Base-by-base conservation (phyloP, 1,140 invertebrate species). In the Zaprionus kolodkinae region DNA sequence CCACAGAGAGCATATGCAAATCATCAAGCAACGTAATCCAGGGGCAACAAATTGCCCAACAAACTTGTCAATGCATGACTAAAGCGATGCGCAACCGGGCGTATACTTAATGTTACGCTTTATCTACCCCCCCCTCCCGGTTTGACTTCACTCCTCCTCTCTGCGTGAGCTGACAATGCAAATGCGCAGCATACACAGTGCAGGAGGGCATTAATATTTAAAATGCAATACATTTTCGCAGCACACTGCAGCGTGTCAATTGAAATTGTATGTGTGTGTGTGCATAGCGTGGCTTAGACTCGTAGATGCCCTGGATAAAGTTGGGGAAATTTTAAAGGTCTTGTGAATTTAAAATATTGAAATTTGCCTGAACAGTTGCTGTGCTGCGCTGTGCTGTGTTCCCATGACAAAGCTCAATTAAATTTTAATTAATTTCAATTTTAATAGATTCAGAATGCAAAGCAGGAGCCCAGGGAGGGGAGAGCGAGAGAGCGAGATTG, bases 71-170 rank as follows among this genome's bases (percentile, higher is more conserved):
- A n/a, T 74, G 33, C 25, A 45, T 43, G 43, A 36, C 61, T 30
- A 50, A 45, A 55, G 45, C 21, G 35, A 35, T 38, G 66, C 15
- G 15, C 57, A 48, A 40, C 57, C 15, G 3, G 38, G 25, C 72
- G 72, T 69, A 67, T 72, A 68, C 66, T 55, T 57, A 70, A 74
- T 70, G 35, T 52, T 21, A 56, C 35, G 38, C 40, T 69, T 62
- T 69, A 25, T 30, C 17, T 25, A 12, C 9, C 36, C 15, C 25
- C 15, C n/a, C 10, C 38, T 6, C 21, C 11, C 27, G 3, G 27
- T 30, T 30, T 30, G 27, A 50, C 57, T 43, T n/a, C n/a, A n/a
- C 25, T 57, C 30, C 59, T 69, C n/a, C 21, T 36, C 21, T 9
- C 17, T 12, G 25, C 21, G 13, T 11, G 35, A 27, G 38, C 7